Base-by-base conservation (phyloP, 2,113 vertebrate species). In the Bubo scandiacus region DNA sequence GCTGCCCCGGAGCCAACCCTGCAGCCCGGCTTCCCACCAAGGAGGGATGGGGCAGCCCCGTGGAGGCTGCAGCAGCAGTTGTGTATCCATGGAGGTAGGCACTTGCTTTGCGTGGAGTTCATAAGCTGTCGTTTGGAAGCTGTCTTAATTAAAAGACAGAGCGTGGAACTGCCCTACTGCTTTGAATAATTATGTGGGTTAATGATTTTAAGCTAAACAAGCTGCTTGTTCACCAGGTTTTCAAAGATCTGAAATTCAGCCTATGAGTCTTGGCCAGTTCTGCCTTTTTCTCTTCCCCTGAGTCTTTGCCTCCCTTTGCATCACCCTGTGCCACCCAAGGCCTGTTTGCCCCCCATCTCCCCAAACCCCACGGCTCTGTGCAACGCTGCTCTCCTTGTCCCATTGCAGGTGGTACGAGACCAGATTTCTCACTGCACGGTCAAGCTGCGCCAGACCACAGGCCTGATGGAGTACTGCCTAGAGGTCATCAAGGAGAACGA, bases 401-500 rank as follows among this genome's bases (percentile, higher is more conserved):
- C n/a, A 0, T 57, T 58, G 72, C 97, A 99, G 99, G 99, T 99
- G 97, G 99, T 99, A 47, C 98, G 99, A 80, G 99, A 99, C 94
- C 99, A 99, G 98, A 99, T 99, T 90, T 99, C 99, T 13, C 99
- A 99, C 96, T 99, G 99, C 88, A 99, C 99, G 0, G 99, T 99
- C 93, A 99, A 99, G 96, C 96, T 99, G 96, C 99, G 99, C 71
- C 99, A 99, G 98, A 99, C 99, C 86, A 99, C 99, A 0, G 99
- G 99, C 23, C 98, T 99, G 96, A 99, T 99, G 99, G 99, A 99
- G 86, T 99, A 99, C 94, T 99, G 99, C 81, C 97, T 99, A 97
- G 99, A 99, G 92, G 99, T 99, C 96, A 99, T 99, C 98, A 99
- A 99, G 97, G 99, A 99, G 97, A 99, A 99, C 10, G 99, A 99